Evolutionary conservation across 2,888 invertebrate species (phyloP).

Genomic region (Embidobia sp.): DNA sequence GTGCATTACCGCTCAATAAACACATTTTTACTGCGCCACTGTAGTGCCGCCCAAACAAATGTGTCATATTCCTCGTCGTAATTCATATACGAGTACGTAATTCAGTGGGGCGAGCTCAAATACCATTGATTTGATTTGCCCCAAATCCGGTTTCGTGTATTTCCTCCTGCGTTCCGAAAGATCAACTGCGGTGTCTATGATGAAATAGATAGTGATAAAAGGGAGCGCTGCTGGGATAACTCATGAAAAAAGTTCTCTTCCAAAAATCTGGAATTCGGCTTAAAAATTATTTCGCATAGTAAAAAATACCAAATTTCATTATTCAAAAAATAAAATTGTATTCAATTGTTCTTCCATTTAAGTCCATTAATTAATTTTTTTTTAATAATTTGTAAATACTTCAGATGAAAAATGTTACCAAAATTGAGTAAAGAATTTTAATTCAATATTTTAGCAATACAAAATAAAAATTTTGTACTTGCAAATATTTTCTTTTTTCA

Average conservation of each 20-base stretch:
- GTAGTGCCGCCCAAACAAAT: slow-evolving; percentile 17
- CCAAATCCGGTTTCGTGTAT: slow-evolving; percentile 73
- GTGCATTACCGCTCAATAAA: slow-evolving; percentile 44
- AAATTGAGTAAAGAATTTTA: too few species aligned
- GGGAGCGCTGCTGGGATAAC: slow-evolving; percentile 42
- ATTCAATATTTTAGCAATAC: too few species aligned
- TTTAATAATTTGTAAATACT: too few species aligned
- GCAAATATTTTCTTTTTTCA: too few species aligned
- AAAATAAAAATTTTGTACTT: too few species aligned
- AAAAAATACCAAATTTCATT: too few species aligned
- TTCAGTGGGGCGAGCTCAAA: slow-evolving; percentile 55
- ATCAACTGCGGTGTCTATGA: slow-evolving; percentile 29
- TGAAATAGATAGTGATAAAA: slow-evolving; percentile 62
- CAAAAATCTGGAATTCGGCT: slow-evolving; percentile 77
- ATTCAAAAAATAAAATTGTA: too few species aligned
- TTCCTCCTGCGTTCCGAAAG: slow-evolving; percentile 41
- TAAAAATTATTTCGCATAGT: too few species aligned
- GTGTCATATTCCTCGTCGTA: slow-evolving; percentile 40
- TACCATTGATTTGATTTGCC: slow-evolving; percentile 74
- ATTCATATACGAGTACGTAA: slow-evolving; percentile 33
- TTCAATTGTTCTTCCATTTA: too few species aligned
- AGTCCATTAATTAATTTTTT: too few species aligned
- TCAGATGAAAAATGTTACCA: too few species aligned
- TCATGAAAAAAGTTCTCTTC: slow-evolving; percentile 68
- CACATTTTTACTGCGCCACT: slow-evolving; percentile 23